phyloP scores from a whole-genome alignment of 2,113 vertebrate species.

The Aythya baeri region DNA sequence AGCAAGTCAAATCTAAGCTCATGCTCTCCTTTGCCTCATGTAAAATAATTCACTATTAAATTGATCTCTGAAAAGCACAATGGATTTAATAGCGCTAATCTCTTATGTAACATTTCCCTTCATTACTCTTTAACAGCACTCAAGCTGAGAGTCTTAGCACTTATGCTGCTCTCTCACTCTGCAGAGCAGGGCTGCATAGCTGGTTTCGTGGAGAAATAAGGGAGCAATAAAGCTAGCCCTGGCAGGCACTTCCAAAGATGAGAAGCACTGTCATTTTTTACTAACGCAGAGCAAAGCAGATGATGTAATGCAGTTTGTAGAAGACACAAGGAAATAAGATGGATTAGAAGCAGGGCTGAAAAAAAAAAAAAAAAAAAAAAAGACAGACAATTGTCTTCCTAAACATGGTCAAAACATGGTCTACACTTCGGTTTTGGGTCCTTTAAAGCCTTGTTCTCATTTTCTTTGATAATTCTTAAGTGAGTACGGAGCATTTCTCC shows the following conservation, averaged over 20 bases:
- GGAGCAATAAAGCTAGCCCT: slow-evolving; percentile 10
- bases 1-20: slow-evolving; percentile 9
- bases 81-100: slow-evolving; percentile 41
- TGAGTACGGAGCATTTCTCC: not conserved
- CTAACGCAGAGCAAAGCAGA: not conserved
- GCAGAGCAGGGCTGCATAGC: slow-evolving; percentile 5
- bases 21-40: not conserved
- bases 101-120: slow-evolving; percentile 54
- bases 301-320: not conserved
- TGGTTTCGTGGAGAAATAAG: slow-evolving; percentile 10
- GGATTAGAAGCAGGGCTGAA: not conserved
- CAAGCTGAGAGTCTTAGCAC: slow-evolving; percentile 41
- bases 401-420: not conserved
- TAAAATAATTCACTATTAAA: slow-evolving; percentile 52
- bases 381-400: not conserved
- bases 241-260: not conserved
- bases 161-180: not conserved
- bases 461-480: not conserved
- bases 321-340: not conserved
- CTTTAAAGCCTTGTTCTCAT: not conserved
- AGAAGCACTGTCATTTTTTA: not conserved
- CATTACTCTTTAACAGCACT: slow-evolving; percentile 45
- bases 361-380: not conserved
- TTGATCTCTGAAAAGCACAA: slow-evolving; percentile 41
- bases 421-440: not conserved